phyloP scores from a whole-genome alignment of 2,888 invertebrate species.

The Mythimna ferrago region DNA sequence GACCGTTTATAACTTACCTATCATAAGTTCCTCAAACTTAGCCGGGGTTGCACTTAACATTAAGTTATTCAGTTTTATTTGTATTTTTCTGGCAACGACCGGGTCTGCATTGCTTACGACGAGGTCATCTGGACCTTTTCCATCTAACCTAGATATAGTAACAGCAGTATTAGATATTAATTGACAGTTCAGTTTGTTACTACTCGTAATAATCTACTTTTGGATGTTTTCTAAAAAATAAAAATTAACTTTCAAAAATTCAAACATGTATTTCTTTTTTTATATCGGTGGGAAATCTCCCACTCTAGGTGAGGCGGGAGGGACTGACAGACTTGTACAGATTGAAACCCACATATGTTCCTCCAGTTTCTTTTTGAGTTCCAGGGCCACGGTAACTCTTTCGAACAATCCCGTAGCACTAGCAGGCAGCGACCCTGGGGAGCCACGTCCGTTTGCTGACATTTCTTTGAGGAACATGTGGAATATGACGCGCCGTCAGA shows the following conservation, averaged over 20 bases:
- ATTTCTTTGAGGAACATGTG: no score
- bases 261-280: background rate
- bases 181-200: background rate
- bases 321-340: no score
- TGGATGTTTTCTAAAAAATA: background rate
- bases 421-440: no score
- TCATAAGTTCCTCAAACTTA: conserved; percentile 72
- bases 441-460: no score
- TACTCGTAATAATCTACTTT: no score
- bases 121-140: conserved; percentile 80
- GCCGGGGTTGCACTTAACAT: conserved; percentile 72
- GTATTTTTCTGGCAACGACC: conserved; percentile 82
- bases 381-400: no score
- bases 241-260: background rate
- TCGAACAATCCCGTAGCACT: no score
- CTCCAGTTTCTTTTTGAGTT: no score
- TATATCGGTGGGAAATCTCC: no score
- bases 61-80: conserved; percentile 79
- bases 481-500: no score
- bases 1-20: conserved; percentile 67
- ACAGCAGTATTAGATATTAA: background rate
- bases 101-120: conserved; percentile 76
- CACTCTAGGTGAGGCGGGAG: no score
- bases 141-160: conserved; percentile 71
- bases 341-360: no score